Percentiles rank a stretch among this genome's conserved stretches.
Conservation (phyloP, 2,113 vertebrate genomes). For the Phoxinus phoxinus region DNA sequence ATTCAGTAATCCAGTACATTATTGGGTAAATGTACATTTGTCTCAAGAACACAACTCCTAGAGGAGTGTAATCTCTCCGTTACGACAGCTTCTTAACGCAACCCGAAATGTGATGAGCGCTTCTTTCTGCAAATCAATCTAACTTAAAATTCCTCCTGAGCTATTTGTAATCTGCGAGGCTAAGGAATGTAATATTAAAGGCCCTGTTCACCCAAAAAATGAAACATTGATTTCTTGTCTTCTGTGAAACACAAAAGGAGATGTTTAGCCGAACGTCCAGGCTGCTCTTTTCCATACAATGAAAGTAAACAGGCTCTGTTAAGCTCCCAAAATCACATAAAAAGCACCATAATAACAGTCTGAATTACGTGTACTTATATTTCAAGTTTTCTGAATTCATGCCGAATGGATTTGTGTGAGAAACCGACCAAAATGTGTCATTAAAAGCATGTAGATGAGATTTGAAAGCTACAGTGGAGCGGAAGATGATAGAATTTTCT, state of each 20-base stretch:
- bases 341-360: neutral
- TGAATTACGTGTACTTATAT: no score
- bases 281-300: neutral
- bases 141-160: neutral
- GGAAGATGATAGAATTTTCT: neutral
- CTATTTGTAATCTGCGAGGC: conserved; percentile 12
- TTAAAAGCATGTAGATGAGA: neutral
- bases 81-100: conserved; percentile 10
- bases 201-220: neutral
- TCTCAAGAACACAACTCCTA: conserved; percentile 41
- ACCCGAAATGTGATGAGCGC: conserved; percentile 20
- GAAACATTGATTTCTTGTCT: neutral
- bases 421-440: neutral
- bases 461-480: neutral
- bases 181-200: conserved; percentile 10
- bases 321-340: neutral
- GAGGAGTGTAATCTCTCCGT: conserved; percentile 2
- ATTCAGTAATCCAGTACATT: conserved; percentile 78
- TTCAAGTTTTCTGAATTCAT: no score
- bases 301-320: neutral
- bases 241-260: neutral
- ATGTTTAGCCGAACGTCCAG: neutral
- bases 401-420: neutral
- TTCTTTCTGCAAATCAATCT: conserved; percentile 11
- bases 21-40: conserved; percentile 72